Base-by-base conservation (phyloP, 2,888 invertebrate genomes). In the Drosophila nr. medialis region DNA sequence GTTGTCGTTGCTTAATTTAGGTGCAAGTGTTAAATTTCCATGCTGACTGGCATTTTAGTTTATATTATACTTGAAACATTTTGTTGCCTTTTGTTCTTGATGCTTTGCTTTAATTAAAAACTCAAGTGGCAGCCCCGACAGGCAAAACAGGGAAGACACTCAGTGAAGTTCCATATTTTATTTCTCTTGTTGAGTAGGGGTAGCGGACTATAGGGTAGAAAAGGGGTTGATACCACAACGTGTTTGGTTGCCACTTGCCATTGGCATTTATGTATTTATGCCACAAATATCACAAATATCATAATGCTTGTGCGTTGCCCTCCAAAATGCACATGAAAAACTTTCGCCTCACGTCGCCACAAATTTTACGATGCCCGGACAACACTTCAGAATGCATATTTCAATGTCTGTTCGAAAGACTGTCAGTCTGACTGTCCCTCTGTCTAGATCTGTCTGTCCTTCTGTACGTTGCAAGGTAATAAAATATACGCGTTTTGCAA, bases 1-100 rank as follows among this genome's bases (percentile, higher is more conserved):
- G 63, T 68, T 75, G 69, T 67, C 77, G 83, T 77, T 80, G 75
- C 82, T 79, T 79, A 80, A 86, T 84, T 89, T 81, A 68, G 75
- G 75, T 72, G 74, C 81, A 85, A 89, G 89, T 87, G 87, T 87
- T 86, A 80, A 89, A 87, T 89, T 89, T 87, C 89, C 82, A 89
- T 86, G 83, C 77, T 67, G 72, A 65, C 75, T 83, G 75, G 80
- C 72, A 83, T 81, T 86, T 88, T 84, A 84, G 89, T 88, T 86
- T 76, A 86, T 81, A 81, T 78, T 78, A 74, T 77, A 60, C 72
- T 68, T 79, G 54, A 64, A 71, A 82, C 75, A 85, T 81, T 85
- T 85, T 83, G 83, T 87, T 79, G 85, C 85, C 80, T 77, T 84
- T 86, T 86, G 75, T 86, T 80, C 82, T 73, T 58, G 66, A 83